phyloP scores from a whole-genome alignment of 2,797 vertebrate genomes.

The Myiothlypis coronata region DNA sequence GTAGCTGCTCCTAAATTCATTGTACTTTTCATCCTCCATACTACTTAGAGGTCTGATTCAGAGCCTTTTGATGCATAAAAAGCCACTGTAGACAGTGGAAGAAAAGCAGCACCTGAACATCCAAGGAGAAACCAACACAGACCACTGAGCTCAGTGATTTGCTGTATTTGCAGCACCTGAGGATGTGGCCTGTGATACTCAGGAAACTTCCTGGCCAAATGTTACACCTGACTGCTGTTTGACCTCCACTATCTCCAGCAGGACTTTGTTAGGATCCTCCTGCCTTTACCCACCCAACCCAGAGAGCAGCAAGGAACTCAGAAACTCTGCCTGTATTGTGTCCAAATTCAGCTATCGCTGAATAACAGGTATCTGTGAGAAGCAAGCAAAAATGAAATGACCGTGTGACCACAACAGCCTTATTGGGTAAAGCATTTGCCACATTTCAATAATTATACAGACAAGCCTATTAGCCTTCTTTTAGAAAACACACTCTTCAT shows the following conservation, averaged over 20 bases:
- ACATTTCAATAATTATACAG: neutral
- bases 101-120: neutral
- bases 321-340: neutral
- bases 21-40: neutral
- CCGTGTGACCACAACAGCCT: neutral
- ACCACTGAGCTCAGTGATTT: neutral
- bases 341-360: neutral
- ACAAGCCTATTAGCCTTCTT: neutral
- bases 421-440: neutral
- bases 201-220: neutral
- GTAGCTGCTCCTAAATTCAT: constrained; percentile 4
- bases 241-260: neutral
- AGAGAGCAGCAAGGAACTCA: neutral
- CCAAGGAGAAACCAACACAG: neutral
- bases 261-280: neutral
- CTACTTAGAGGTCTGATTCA: neutral
- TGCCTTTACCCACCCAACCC: neutral
- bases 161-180: neutral
- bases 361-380: neutral
- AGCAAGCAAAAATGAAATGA: neutral
- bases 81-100: neutral
- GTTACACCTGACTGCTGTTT: neutral
- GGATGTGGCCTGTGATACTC: neutral
- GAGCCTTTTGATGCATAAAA: neutral
- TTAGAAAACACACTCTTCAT: neutral